Conservation (phyloP, 2,113 vertebrate species). For the Prietella phreatophila region DNA sequence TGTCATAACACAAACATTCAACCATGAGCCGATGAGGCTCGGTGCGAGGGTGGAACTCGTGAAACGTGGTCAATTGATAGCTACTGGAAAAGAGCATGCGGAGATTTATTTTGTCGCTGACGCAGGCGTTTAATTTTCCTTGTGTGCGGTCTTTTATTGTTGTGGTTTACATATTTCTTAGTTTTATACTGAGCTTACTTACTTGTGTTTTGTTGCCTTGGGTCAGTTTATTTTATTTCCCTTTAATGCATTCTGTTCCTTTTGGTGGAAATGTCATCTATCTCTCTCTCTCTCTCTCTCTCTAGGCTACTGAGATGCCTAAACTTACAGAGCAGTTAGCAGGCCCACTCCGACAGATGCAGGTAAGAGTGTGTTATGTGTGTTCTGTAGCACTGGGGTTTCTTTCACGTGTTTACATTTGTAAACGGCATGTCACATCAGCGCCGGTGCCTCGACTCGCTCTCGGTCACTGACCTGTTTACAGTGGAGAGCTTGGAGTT, state of each 20-base stretch:
- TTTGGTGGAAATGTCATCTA: neutral
- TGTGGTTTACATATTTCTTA: neutral
- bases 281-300: neutral
- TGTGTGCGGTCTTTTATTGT: neutral
- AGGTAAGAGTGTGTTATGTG: slow-evolving; percentile 80
- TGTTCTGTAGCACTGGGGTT: neutral
- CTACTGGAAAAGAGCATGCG: neutral
- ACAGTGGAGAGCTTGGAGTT: neutral
- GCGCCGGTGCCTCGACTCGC: neutral
- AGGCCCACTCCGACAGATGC: slow-evolving; percentile 94
- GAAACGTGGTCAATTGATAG: neutral
- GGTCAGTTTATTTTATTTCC: neutral
- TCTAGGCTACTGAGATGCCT: slow-evolving; percentile 93
- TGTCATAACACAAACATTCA: neutral
- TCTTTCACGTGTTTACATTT: neutral
- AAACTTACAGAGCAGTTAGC: slow-evolving; percentile 94
- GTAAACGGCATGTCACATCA: neutral
- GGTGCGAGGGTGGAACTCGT: neutral
- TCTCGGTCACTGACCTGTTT: neutral
- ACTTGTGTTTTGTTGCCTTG: neutral
- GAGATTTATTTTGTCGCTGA: neutral
- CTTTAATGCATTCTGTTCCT: neutral
- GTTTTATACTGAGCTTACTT: neutral
- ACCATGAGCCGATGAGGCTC: neutral
- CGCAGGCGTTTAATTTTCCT: neutral